Percentiles rank a stretch among this genome's conserved stretches.
phyloP scores from a whole-genome alignment of 1,140 invertebrate species.

The Camponotus vicinus region DNA sequence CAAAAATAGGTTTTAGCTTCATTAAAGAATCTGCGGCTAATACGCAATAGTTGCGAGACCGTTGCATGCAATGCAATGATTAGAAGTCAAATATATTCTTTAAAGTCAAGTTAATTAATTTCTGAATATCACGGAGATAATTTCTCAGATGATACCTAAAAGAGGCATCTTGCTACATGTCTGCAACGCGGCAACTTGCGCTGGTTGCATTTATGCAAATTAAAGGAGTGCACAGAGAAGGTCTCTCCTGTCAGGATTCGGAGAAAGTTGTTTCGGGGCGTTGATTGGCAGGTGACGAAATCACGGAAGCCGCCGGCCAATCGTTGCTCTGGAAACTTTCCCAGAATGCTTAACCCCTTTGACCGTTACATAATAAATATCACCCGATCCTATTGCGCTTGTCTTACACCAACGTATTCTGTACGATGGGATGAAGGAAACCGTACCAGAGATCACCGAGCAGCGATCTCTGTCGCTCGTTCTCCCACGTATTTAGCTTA shows the following conservation, averaged over 20 bases:
- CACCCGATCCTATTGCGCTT: conserved; percentile 62
- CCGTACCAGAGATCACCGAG: conserved; percentile 15
- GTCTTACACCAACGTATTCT: conserved; percentile 64
- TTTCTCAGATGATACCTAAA: neutral
- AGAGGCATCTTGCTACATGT: neutral
- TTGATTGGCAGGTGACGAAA: conserved; percentile 80
- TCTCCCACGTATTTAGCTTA: conserved; percentile 49
- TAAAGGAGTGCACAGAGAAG: conserved; percentile 42
- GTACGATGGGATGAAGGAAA: conserved; percentile 63
- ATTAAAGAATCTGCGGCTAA: neutral
- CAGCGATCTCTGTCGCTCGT: conserved; percentile 53
- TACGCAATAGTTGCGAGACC: neutral
- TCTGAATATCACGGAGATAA: neutral
- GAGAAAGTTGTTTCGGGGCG: conserved; percentile 80
- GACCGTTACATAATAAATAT: conserved; percentile 78
- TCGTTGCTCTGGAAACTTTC: conserved; percentile 79
- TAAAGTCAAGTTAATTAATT: neutral
- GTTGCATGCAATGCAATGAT: conserved; percentile 1
- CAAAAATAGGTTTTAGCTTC: conserved; percentile 21
- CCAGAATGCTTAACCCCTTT: conserved; percentile 78
- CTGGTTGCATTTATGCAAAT: conserved; percentile 66
- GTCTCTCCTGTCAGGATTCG: conserved; percentile 75
- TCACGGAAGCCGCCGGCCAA: conserved; percentile 78
- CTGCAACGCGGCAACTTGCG: neutral
- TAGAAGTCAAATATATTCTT: conserved; percentile 7